phyloP scores from a whole-genome alignment of 2,113 vertebrate species.

The Rattus norvegicus region GRCr8 NC_086024.1:114577501-114578000 shows the following conservation, averaged over 20 bases:
- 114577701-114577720: background rate
- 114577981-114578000: constrained; percentile 60
- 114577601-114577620: background rate
- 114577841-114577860: constrained; percentile 1
- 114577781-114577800: background rate
- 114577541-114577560: background rate
- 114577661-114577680: background rate
- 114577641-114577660: background rate
- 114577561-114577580: background rate
- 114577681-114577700: background rate
- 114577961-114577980: constrained; percentile 51
- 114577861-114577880: constrained; percentile 56
- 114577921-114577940: constrained; percentile 58
- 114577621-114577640: background rate
- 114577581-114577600: background rate
- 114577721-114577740: background rate
- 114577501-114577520: background rate
- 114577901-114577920: constrained; percentile 40
- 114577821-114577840: constrained; percentile 57
- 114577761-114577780: background rate
- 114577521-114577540: background rate
- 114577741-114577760: background rate
- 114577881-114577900: constrained; percentile 56
- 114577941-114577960: constrained; percentile 53
- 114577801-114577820: background rate